Evolutionary conservation across 2,888 invertebrate genomes (phyloP).

Genomic region (Ochlodes sylvanus): DNA sequence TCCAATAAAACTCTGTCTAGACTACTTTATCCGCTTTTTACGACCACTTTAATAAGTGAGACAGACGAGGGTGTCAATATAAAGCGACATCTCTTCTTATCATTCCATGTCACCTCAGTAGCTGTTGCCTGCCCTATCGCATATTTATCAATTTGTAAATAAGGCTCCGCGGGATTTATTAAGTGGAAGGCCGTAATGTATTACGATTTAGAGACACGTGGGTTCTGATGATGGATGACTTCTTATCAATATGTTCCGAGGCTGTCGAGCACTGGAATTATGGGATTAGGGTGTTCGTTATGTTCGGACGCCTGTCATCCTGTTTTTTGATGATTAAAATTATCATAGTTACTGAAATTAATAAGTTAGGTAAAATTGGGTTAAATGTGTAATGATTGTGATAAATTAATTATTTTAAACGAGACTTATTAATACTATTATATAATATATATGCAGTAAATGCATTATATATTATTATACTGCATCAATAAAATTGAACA

Average conservation of each 20-base stretch:
- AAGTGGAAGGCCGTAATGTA: conserved; percentile 71
- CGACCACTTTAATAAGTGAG: conserved; percentile 29
- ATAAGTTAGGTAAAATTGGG: background rate
- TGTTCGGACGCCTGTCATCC: conserved; percentile 43
- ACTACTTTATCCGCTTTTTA: conserved; percentile 20
- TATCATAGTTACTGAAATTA: conserved; percentile 4
- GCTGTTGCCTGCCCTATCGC: conserved; percentile 56
- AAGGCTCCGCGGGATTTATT: conserved; percentile 67
- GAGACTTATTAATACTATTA: too few species aligned
- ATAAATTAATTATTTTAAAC: too few species aligned
- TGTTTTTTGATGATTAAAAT: conserved; percentile 40
- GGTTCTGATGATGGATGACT: conserved; percentile 61
- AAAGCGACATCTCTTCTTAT: conserved; percentile 43
- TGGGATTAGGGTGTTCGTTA: conserved; percentile 30
- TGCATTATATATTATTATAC: background rate
- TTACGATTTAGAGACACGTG: conserved; percentile 59
- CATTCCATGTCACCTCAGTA: conserved; percentile 55
- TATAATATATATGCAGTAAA: too few species aligned
- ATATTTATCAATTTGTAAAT: conserved; percentile 74
- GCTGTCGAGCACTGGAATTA: conserved; percentile 43
- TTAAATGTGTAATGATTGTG: background rate
- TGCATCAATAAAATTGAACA: conserved; percentile 6
- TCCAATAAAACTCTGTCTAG: conserved; percentile 24
- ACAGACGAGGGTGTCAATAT: conserved; percentile 40
- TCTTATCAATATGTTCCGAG: conserved; percentile 53